Base-by-base conservation (phyloP, 2,888 invertebrate species). In the Polia nebulosa region DNA sequence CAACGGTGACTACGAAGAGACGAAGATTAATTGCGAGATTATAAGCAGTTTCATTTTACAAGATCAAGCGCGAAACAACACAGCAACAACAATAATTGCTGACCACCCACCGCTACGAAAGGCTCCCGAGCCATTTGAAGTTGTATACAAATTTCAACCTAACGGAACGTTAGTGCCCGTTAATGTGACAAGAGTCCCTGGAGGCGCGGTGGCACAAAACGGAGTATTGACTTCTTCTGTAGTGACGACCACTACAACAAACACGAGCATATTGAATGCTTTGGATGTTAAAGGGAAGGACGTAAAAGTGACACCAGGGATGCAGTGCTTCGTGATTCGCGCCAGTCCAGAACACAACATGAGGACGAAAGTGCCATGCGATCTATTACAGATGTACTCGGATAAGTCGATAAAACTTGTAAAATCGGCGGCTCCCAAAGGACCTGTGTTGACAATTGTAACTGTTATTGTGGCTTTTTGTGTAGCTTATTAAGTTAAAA, bases 1-100 rank as follows among this genome's bases (percentile, higher is more conserved):
- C 39, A 94, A 94, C 67, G 94, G 94, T 1, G 93, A 93, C 62
- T 93, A 93, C 62, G 94, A 94, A 76, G 93, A 94, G 84, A 94
- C 95, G 0, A 93, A 72, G 88, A 95, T 95, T 66, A 92, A 94
- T 72, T 95, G 95, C 72, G 89, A 93, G 67, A 85, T 94, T 72
- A 94, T 95, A 72, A 88, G 92, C 8, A 93, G 94, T 83, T 94
- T 93, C 68, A 94, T 94, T 73, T 87, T 88, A 51, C 85, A 91
- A 86, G 92, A 91, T 45, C 81, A 89, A 66, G 83, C 22, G 39
- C 0, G 5, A 36, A 86, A 85, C 2, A 92, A 92, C 61, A 87
- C 88, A 6, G 89, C 90, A 13, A 78, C 5, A 39, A 6, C 5
- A 5, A 5, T 36, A 6, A 41, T 8, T 7, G 7, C 2, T 41